These are phyloP conservation scores for Percopsis omiscomaycus DNA, from an alignment of 2,797 vertebrate genomes.

Conservation along the genomic window DNA sequence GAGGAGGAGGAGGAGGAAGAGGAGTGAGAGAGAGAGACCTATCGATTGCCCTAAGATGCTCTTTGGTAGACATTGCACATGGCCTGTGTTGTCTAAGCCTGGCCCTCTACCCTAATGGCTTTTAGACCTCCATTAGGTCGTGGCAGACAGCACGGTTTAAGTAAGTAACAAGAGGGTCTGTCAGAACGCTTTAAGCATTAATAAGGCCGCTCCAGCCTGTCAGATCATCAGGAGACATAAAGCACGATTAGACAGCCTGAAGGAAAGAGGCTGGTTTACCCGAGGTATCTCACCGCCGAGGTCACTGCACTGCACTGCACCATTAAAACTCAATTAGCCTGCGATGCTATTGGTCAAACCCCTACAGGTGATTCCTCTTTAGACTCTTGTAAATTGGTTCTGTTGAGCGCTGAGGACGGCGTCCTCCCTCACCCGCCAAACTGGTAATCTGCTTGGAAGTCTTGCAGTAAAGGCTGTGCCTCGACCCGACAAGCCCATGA, in stretches of 20 bases:
- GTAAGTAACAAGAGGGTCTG: conserved; percentile 76
- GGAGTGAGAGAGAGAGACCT: conserved; percentile 30
- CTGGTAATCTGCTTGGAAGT: conserved; percentile 25
- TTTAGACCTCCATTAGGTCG: conserved; percentile 75
- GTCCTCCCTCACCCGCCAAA: conserved; percentile 40
- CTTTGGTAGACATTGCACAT: conserved; percentile 46
- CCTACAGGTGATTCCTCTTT: conserved; percentile 16
- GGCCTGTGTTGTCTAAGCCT: conserved; percentile 67
- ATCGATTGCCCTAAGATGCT: conserved; percentile 69
- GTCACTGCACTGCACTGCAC: background rate
- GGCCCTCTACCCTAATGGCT: conserved; percentile 69
- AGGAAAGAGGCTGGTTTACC: conserved; percentile 26
- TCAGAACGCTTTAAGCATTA: conserved; percentile 75
- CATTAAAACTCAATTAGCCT: conserved; percentile 10
- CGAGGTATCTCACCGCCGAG: background rate
- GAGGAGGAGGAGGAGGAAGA: conserved; percentile 33
- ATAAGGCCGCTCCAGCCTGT: conserved; percentile 59
- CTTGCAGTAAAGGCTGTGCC: conserved; percentile 27
- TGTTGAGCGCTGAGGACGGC: conserved; percentile 43
- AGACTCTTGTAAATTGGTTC: conserved; percentile 42
- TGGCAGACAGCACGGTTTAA: conserved; percentile 73
- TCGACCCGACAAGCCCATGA: conserved; percentile 24
- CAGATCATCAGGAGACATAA: conserved; percentile 47
- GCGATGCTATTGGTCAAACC: conserved; percentile 12
- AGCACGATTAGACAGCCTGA: conserved; percentile 23